phyloP scores from a whole-genome alignment of 2,113 vertebrate genomes.

The Syngnathus floridae region DNA sequence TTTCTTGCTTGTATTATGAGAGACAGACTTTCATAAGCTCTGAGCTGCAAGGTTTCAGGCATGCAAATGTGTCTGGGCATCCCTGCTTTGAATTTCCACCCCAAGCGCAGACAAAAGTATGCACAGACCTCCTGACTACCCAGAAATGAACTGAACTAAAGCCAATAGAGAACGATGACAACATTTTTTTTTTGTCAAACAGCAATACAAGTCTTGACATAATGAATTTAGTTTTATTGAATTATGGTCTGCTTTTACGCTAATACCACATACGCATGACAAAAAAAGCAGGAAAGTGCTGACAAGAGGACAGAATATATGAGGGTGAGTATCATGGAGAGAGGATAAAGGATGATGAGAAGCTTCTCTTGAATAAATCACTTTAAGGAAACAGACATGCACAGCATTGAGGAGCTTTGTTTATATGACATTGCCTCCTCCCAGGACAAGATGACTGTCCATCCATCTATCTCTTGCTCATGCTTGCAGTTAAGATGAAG shows the following conservation, averaged over 20 bases:
- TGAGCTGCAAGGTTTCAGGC: no score
- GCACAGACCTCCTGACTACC: neutral
- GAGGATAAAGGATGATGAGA: neutral
- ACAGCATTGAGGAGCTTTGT: no score
- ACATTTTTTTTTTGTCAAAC: neutral
- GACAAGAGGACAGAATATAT: slow-evolving; percentile 17
- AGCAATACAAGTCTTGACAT: neutral
- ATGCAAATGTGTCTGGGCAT: neutral
- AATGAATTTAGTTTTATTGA: slow-evolving; percentile 4
- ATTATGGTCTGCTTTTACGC: neutral
- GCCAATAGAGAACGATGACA: neutral
- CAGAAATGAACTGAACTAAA: neutral
- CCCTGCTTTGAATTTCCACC: neutral
- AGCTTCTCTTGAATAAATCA: slow-evolving; percentile 7
- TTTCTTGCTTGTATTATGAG: no score
- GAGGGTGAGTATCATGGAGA: neutral
- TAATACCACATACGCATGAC: neutral
- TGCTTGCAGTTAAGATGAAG: no score
- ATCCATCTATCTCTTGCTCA: no score
- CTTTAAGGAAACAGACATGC: neutral
- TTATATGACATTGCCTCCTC: neutral
- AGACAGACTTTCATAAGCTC: no score
- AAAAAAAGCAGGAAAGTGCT: slow-evolving; percentile 13
- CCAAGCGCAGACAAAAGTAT: no score
- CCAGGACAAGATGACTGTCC: neutral